Conservation (phyloP, 35 echinoderm and acorn worm genomes). For the Apostichopus parvimensis region DNA sequence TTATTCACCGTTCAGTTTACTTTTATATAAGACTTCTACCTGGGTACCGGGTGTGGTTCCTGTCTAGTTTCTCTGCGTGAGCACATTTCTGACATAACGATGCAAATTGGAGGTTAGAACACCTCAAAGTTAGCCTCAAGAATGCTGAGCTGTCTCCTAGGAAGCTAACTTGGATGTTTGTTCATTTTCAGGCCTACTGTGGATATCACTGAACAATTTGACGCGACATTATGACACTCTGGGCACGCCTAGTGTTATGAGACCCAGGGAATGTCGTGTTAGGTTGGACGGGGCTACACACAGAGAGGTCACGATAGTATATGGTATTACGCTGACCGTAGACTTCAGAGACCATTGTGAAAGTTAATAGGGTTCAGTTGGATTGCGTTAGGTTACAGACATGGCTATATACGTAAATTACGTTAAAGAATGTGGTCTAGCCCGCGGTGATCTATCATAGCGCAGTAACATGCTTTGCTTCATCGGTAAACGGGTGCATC, state of each 20-base stretch:
- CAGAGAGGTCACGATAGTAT: conserved; percentile 5
- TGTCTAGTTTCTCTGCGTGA: conserved; percentile 19
- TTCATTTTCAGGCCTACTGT: not conserved
- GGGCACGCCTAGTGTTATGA: conserved; percentile 6
- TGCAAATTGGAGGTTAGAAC: conserved; percentile 49
- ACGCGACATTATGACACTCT: not conserved
- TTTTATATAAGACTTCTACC: no score
- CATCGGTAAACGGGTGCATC: no score
- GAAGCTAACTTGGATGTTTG: not conserved
- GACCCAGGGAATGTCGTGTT: not conserved
- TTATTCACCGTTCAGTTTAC: no score
- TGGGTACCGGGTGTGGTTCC: not conserved
- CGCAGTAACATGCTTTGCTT: not conserved
- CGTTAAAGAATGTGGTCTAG: not conserved
- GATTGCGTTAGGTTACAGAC: not conserved
- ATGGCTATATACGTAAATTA: not conserved
- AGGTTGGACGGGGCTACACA: not conserved
- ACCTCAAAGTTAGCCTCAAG: conserved; percentile 23
- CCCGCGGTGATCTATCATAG: not conserved
- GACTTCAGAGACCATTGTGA: not conserved
- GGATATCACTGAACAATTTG: conserved; percentile 31
- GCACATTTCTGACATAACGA: conserved; percentile 49
- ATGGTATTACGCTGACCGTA: not conserved
- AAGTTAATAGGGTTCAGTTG: not conserved
- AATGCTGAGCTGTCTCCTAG: conserved; percentile 34